A percentile compares a stretch with the other conserved stretches of the same genome.
These are phyloP conservation scores for Lasioglossum baleicum DNA, from an alignment of 1,140 invertebrate species.

Conservation along the genomic window DNA sequence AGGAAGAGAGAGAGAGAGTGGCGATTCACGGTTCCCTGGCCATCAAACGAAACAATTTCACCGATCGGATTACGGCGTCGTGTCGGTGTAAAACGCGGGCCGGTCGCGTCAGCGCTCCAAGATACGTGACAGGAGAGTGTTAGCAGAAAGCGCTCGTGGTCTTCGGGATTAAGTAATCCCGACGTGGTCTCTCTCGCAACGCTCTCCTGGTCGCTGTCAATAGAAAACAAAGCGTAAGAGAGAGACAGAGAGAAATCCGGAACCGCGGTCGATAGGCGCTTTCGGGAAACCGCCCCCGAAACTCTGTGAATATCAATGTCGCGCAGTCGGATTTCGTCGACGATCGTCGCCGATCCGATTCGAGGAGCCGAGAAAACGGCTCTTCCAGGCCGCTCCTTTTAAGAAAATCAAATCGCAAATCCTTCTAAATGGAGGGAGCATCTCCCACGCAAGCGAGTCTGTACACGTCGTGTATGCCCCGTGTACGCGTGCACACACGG, in stretches of 20 bases:
- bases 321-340: neutral
- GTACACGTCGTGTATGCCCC: too few relatives aligned
- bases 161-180: conserved; percentile 47
- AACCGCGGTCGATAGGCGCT: neutral
- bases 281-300: neutral
- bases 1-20: too few relatives aligned
- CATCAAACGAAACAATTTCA: conserved; percentile 46
- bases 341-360: neutral
- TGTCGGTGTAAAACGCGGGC: conserved; percentile 23
- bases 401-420: conserved; percentile 43
- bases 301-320: conserved; percentile 41
- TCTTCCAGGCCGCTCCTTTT: conserved; percentile 14
- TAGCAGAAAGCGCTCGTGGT: neutral
- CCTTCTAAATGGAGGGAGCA: conserved; percentile 14
- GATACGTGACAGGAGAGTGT: conserved; percentile 37
- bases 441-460: neutral
- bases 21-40: conserved; percentile 16
- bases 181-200: neutral
- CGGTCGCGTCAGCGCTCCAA: conserved; percentile 33
- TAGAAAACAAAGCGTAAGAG: neutral
- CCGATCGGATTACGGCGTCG: conserved; percentile 27
- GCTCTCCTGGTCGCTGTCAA: neutral
- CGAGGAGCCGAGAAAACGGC: neutral
- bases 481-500: neutral
- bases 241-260: neutral